phyloP scores from a whole-genome alignment of 2,888 invertebrate species.

The Xanthia icteritia region DNA sequence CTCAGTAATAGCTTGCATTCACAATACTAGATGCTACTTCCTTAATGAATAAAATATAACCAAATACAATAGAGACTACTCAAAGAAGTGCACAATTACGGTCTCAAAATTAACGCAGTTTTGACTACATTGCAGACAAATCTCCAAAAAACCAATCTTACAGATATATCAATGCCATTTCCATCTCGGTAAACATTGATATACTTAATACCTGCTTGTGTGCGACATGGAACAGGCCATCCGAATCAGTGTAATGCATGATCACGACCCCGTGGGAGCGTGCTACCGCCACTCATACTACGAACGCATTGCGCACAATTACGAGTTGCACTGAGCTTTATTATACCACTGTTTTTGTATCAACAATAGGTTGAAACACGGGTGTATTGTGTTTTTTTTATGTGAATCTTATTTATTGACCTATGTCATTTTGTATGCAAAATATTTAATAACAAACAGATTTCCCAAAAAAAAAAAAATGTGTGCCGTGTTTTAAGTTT shows the following conservation, averaged over 20 bases:
- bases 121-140: background rate
- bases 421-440: too few species aligned
- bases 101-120: background rate
- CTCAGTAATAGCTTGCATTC: background rate
- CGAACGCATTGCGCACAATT: conserved; percentile 62
- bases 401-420: background rate
- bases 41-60: background rate
- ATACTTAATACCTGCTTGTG: conserved; percentile 22
- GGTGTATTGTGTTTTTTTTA: background rate
- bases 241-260: conserved; percentile 48
- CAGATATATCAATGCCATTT: background rate
- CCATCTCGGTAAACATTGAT: conserved; percentile 7
- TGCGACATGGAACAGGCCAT: conserved; percentile 23
- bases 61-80: background rate
- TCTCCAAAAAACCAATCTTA: background rate
- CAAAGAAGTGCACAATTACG: background rate
- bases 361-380: background rate
- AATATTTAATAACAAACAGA: background rate
- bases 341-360: conserved; percentile 8
- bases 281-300: conserved; percentile 64
- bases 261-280: conserved; percentile 58
- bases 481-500: background rate
- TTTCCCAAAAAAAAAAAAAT: background rate
- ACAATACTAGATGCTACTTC: too few species aligned
- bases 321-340: conserved; percentile 23